phyloP scores from a whole-genome alignment of 2,888 invertebrate genomes.

The Molorchus minor region DNA sequence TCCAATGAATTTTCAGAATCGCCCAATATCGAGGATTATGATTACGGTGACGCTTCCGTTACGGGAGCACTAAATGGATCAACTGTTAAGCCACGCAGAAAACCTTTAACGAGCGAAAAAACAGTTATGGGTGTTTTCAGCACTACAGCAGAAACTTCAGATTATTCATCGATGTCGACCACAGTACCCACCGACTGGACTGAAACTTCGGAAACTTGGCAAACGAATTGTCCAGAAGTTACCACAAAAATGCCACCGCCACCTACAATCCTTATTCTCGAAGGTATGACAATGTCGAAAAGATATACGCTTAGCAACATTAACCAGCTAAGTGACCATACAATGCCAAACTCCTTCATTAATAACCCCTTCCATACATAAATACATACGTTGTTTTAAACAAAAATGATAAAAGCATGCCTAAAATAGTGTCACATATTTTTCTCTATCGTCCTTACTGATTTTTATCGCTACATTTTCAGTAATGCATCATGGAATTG shows the following conservation, averaged over 20 bases:
- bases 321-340: conserved; percentile 37
- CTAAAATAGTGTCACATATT: too few species aligned
- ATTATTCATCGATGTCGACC: conserved; percentile 15
- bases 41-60: conserved; percentile 40
- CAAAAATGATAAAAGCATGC: too few species aligned
- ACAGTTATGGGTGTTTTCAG: conserved; percentile 30
- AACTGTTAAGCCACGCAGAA: conserved; percentile 7
- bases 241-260: conserved; percentile 69
- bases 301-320: conserved; percentile 36
- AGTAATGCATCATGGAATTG: background rate
- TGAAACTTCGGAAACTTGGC: conserved; percentile 35
- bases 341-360: conserved; percentile 6
- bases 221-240: conserved; percentile 56
- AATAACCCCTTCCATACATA: conserved; percentile 7
- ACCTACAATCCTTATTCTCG: conserved; percentile 82
- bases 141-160: conserved; percentile 29
- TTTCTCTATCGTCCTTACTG: too few species aligned
- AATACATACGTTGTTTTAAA: too few species aligned
- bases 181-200: conserved; percentile 34
- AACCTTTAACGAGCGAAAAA: conserved; percentile 8
- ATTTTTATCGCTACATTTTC: too few species aligned
- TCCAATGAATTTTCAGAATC: conserved; percentile 55
- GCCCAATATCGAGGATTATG: conserved; percentile 42
- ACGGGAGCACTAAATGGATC: conserved; percentile 31
- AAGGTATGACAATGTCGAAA: conserved; percentile 69